Evolutionary conservation across 1,140 invertebrate species (phyloP).

Genomic region (Drosophila teissieri): DNA sequence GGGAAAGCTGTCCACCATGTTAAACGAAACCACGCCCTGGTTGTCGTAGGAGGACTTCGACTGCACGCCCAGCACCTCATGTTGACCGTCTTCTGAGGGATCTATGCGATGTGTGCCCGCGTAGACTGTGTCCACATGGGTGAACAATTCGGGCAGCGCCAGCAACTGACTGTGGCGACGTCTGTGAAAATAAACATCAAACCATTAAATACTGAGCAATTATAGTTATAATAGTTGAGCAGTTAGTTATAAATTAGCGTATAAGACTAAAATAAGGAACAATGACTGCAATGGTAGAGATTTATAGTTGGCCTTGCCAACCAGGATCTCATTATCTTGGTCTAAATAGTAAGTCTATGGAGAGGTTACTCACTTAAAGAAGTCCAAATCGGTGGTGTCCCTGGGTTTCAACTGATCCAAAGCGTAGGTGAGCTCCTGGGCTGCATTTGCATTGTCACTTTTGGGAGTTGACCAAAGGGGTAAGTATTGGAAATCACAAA

Average conservation of each 20-base stretch:
- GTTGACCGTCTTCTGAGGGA: slow-evolving; percentile 64
- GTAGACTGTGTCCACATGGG: slow-evolving; percentile 90
- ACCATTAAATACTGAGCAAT: no score
- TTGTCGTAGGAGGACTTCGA: slow-evolving; percentile 86
- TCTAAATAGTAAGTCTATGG: slow-evolving; percentile 67
- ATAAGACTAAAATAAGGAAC: no score
- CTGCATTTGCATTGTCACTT: slow-evolving; percentile 66
- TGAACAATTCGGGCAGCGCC: slow-evolving; percentile 91
- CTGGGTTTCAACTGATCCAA: slow-evolving; percentile 89
- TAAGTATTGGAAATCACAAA: slow-evolving; percentile 96
- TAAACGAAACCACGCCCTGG: slow-evolving; percentile 80
- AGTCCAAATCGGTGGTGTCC: slow-evolving; percentile 86
- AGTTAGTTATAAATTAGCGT: no score
- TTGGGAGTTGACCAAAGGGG: slow-evolving; percentile 87
- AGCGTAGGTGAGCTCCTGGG: slow-evolving; percentile 84
- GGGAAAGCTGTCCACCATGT: slow-evolving; percentile 74
- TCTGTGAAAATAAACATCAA: slow-evolving; percentile 58
- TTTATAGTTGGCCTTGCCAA: no score
- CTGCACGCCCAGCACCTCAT: slow-evolving; percentile 80
- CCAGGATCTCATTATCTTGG: no score
- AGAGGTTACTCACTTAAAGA: slow-evolving; percentile 86
- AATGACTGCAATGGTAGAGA: no score
- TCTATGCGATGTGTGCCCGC: slow-evolving; percentile 86
- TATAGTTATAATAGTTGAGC: no score
- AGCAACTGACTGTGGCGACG: slow-evolving; percentile 88